These are phyloP conservation scores for Esox masquinongy DNA, from an alignment of 2,797 vertebrate species.

Conservation along the genomic window DNA sequence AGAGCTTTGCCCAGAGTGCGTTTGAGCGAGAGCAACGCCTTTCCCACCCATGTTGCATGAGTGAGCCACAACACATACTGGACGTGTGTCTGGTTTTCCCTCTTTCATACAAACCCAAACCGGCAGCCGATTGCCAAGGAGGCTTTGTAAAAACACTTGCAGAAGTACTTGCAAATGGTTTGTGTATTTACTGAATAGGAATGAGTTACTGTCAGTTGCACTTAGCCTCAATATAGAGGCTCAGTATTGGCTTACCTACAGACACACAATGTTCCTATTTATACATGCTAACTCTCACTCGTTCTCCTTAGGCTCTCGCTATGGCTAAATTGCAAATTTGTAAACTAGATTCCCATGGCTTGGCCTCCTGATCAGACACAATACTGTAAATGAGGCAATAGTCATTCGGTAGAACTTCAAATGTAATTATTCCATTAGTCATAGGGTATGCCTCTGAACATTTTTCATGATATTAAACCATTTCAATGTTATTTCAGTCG, in stretches of 20 bases:
- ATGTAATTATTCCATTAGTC: conserved; percentile 42
- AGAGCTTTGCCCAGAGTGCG: conserved; percentile 26
- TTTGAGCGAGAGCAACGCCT: conserved; percentile 3
- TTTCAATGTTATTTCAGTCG: conserved; percentile 44
- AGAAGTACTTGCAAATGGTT: conserved; percentile 76
- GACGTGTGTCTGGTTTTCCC: conserved; percentile 57
- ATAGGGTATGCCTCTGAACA: conserved; percentile 29
- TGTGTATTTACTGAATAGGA: conserved; percentile 69
- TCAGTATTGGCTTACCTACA: conserved; percentile 52
- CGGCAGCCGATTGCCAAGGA: conserved; percentile 55
- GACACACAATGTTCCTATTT: conserved; percentile 68
- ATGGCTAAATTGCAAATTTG: conserved; percentile 43
- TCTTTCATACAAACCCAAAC: conserved; percentile 64
- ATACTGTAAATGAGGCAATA: conserved; percentile 30
- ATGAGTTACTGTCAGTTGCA: conserved; percentile 71
- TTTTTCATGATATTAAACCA: conserved; percentile 42
- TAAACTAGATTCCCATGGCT: conserved; percentile 54
- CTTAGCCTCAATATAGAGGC: conserved; percentile 67
- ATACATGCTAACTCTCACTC: conserved; percentile 46
- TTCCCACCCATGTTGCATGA: conserved; percentile 43
- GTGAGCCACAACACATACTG: conserved; percentile 31
- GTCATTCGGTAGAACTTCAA: conserved; percentile 46
- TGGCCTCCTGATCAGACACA: conserved; percentile 42
- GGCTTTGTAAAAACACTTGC: conserved; percentile 68
- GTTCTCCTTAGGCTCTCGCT: conserved; percentile 22